A percentile compares a stretch with the other conserved stretches of the same genome.
Conservation (phyloP, 2,113 vertebrate species). For the Dicrurus megarhynchus region DNA sequence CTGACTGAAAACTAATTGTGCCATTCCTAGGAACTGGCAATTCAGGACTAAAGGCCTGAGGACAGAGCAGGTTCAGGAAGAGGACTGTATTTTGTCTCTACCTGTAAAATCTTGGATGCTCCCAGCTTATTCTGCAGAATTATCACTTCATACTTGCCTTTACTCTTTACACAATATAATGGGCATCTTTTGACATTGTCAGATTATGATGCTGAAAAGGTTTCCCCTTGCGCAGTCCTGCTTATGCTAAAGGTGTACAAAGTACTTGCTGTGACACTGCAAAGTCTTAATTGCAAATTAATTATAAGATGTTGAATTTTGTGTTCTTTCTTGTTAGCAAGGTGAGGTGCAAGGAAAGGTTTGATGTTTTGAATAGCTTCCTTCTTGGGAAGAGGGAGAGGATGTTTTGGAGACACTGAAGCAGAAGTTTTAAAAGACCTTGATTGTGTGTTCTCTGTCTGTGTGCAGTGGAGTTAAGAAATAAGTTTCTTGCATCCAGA, state of each 20-base stretch:
- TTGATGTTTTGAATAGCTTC: not conserved
- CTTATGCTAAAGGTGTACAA: not conserved
- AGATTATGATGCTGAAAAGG: not conserved
- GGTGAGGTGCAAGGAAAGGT: not conserved
- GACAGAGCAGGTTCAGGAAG: not conserved
- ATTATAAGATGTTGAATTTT: not conserved
- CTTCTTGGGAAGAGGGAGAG: not conserved
- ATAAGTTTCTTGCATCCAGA: not conserved
- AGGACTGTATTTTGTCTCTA: not conserved
- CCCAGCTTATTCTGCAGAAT: not conserved
- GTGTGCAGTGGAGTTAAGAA: not conserved
- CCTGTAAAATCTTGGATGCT: not conserved
- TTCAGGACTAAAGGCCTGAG: not conserved
- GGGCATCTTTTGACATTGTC: not conserved
- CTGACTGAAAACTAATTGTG: not conserved
- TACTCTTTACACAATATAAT: not conserved
- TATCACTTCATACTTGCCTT: not conserved
- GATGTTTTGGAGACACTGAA: not conserved
- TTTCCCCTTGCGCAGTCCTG: not conserved
- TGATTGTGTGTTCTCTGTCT: not conserved
- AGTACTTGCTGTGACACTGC: not conserved
- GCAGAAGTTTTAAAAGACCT: not conserved
- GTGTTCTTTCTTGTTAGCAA: not conserved
- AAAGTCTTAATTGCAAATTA: not conserved
- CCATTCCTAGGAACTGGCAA: not conserved